Base-by-base conservation (phyloP, 1,140 invertebrate genomes). In the Oscheius sp. region DNA sequence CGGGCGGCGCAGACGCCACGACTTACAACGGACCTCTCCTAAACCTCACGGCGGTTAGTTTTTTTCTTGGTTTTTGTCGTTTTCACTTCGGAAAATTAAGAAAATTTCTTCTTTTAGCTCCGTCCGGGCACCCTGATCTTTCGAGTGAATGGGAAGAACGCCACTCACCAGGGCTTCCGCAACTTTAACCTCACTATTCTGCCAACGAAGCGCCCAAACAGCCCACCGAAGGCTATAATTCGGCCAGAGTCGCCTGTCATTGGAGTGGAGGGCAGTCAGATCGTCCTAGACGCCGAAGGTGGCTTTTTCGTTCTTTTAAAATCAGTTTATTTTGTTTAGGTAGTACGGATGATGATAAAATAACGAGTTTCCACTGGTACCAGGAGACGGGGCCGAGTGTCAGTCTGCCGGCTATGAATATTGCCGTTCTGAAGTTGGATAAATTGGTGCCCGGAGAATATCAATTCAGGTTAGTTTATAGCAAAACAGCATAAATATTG, bases 201-300 rank as follows among this genome's bases (percentile, higher is more conserved):
- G 4, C 7, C 49, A 7, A 4, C 23, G 23, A 55, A 55, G 23
- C 15, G 23, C 15, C 7, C 49, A 23, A 55, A 55, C 23, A 13
- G 7, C 23, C 18, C 61, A 10, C 61, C 61, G 31, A 63, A 29
- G 35, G 61, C 61, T 10, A 26, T 63, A 13, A 63, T 63, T 1
- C 32, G 61, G 31, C 61, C 61, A 32, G 29, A 63, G 35, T 63
- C 61, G 15, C 61, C 61, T 7, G 61, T 63, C 0, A 10, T 34
- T 15, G 61, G 61, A 29, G 31, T 32, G 10, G 32, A 34, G 31
- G 61, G 61, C 10, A 63, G 61, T 42, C 32, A 34, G 36, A 63
- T 63, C 29, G 61, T 63, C 13, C 61, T 63, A 10, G 61, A 63
- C 36, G 61, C 61, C 13, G 61, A 63, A 63, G 61, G 61, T 63